Evolutionary conservation across 2,888 invertebrate genomes (phyloP).

Genomic region (Lepidochrysops patricia): DNA sequence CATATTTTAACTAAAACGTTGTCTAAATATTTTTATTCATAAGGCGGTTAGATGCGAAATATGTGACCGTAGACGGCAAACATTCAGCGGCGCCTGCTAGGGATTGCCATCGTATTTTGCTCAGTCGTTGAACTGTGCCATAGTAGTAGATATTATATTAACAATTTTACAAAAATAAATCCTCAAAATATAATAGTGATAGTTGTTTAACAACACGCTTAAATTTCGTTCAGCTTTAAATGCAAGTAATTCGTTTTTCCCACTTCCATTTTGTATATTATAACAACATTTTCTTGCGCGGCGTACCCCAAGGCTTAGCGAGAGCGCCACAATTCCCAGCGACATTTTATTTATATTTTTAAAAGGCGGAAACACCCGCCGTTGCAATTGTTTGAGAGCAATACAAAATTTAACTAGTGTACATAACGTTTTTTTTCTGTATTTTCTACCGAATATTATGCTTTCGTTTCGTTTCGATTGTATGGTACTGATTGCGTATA

Average conservation of each 20-base stretch:
- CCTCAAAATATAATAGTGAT: neutral
- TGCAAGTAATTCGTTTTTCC: neutral
- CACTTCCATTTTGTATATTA: neutral
- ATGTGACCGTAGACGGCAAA: too few species aligned
- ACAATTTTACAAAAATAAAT: too few species aligned
- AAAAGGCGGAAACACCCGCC: slow-evolving; percentile 10
- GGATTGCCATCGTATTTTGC: too few species aligned
- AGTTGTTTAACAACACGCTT: neutral
- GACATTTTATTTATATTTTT: slow-evolving; percentile 19
- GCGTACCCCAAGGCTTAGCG: slow-evolving; percentile 3
- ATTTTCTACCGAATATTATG: neutral
- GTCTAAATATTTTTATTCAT: too few species aligned
- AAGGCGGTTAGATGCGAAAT: too few species aligned
- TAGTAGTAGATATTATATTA: too few species aligned
- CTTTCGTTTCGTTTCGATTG: neutral
- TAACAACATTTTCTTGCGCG: neutral
- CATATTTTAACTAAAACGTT: too few species aligned
- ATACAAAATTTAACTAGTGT: neutral
- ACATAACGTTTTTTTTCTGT: neutral
- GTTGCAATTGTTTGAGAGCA: slow-evolving; percentile 1
- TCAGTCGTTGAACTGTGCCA: too few species aligned
- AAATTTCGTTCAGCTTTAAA: neutral
- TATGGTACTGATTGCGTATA: neutral
- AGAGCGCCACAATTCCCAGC: slow-evolving; percentile 9
- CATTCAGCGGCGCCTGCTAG: too few species aligned